A percentile compares a stretch with the other conserved stretches of the same genome.
Conservation (phyloP, 92 coral and sea anemone genomes). For the Montipora capitata region DNA sequence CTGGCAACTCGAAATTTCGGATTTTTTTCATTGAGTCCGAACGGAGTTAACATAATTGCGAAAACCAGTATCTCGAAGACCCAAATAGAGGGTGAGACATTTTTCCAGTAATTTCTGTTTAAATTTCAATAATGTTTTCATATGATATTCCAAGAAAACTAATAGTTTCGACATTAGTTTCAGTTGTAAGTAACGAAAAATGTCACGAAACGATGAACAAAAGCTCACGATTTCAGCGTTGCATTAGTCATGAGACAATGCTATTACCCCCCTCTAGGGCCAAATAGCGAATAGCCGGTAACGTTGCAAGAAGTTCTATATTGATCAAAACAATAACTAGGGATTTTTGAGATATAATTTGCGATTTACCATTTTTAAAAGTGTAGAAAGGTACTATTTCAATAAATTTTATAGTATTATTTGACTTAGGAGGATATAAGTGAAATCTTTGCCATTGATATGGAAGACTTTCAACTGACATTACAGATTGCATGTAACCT, state of each 20-base stretch:
- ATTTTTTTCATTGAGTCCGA: no score
- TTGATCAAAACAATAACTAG: constrained; percentile 33
- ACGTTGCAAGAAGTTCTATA: constrained; percentile 54
- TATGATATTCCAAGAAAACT: no score
- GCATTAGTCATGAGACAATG: constrained; percentile 53
- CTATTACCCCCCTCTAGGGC: constrained; percentile 90
- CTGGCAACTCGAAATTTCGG: no score
- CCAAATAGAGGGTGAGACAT: no score
- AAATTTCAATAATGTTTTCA: no score
- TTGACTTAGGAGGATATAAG: not conserved
- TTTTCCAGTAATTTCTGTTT: no score
- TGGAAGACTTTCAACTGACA: not conserved
- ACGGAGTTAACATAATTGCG: no score
- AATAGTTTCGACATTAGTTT: no score
- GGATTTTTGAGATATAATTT: not conserved
- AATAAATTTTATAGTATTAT: not conserved
- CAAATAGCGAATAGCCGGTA: constrained; percentile 52
- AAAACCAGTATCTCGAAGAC: no score
- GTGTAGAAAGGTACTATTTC: not conserved
- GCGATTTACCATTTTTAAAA: not conserved
- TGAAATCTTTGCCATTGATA: not conserved
- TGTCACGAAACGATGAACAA: no score
- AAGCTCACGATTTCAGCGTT: not conserved
- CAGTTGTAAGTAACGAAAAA: no score
- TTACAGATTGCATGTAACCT: constrained; percentile 32